Conservation (phyloP, 2,113 vertebrate genomes). For the Pseudonaja textilis region DNA sequence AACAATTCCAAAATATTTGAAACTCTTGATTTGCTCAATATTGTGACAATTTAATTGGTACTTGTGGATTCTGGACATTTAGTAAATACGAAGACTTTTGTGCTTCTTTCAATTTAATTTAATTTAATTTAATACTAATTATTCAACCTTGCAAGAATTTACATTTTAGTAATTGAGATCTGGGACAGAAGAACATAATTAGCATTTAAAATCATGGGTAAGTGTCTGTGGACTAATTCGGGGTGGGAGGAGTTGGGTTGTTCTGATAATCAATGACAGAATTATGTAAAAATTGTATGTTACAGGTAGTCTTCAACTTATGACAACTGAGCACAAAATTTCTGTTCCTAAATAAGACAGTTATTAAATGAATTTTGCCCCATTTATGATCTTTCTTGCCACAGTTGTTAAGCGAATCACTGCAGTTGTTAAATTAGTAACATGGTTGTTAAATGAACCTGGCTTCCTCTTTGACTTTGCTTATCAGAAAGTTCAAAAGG, state of each 20-base stretch:
- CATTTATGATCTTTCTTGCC: neutral
- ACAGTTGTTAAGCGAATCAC: neutral
- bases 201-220: neutral
- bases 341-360: neutral
- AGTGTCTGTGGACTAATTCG: neutral
- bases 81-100: neutral
- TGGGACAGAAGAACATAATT: neutral
- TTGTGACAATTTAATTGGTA: neutral
- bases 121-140: neutral
- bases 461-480: neutral
- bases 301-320: neutral
- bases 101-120: neutral
- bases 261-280: neutral
- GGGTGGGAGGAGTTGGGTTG: neutral
- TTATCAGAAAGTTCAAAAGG: neutral
- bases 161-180: neutral
- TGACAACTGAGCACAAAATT: neutral
- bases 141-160: neutral
- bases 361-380: neutral
- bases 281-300: neutral
- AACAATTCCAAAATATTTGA: neutral
- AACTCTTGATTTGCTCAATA: neutral
- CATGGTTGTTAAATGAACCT: neutral
- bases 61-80: neutral
- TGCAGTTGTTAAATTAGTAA: neutral